phyloP scores from a whole-genome alignment of 2,888 invertebrate species.

The Sesia apiformis region DNA sequence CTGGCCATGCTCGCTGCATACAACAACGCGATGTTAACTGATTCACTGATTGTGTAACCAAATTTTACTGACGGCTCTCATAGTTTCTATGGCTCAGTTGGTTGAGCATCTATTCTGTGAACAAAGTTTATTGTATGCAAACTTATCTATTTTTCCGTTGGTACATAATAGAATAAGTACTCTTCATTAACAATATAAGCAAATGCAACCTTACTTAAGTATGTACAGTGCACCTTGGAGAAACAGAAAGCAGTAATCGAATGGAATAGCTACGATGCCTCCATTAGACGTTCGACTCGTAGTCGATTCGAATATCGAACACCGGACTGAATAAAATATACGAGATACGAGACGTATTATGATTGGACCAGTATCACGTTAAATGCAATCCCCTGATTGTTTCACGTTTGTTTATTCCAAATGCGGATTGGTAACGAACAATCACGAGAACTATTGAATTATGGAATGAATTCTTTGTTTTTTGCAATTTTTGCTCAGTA shows the following conservation, averaged over 20 bases:
- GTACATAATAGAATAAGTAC: background rate
- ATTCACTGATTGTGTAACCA: too few species aligned
- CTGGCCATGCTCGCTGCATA: too few species aligned
- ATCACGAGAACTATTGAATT: background rate
- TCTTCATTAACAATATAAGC: background rate
- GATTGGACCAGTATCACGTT: background rate
- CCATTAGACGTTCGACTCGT: background rate
- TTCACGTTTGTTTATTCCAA: background rate
- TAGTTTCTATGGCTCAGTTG: too few species aligned
- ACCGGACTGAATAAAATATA: background rate
- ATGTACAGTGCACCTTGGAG: background rate
- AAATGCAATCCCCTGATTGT: background rate
- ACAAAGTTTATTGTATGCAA: too few species aligned
- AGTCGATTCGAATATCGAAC: background rate
- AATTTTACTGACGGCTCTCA: too few species aligned
- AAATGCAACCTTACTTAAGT: background rate
- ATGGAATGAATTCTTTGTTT: background rate
- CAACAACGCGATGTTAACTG: too few species aligned
- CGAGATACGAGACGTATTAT: background rate
- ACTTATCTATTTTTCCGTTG: too few species aligned
- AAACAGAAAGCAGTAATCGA: constrained; percentile 12
- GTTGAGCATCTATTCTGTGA: too few species aligned
- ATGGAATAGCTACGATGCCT: constrained; percentile 2
- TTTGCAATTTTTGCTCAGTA: background rate
- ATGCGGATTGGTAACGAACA: background rate